Evolutionary conservation across 1,140 invertebrate genomes (phyloP), one percentile per base, ranked within the genome.

Genomic region (Metaphire vulgaris): DNA sequence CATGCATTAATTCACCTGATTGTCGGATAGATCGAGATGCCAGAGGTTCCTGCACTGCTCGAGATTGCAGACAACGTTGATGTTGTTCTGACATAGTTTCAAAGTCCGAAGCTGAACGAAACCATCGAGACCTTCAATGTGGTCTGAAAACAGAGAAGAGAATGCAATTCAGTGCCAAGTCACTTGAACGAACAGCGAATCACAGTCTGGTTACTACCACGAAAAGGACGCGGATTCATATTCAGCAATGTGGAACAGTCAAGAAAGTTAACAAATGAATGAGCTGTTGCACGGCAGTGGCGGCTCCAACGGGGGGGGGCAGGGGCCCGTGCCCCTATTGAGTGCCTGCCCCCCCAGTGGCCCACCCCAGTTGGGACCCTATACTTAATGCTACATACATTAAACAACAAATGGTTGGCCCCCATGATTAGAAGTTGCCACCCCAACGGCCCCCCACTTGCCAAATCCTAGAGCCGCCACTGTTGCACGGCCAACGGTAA

Each of bases 11-110:
- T 68, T 73, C 82, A 86, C 85, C 79, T 81, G 74, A 77, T 85
- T 85, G 77, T 83, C 82, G 73, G 82, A 81, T 0, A 85, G 77
- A 77, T 86, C 83, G 28, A 86, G 33, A 67, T 81, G 82, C 85
- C 84, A 85, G n/a, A 86, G 78, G 33, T 86, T 82, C 26, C 76
- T 72, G 56, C 79, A 82, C 56, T 74, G 74, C 68, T 83, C 81
- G 12, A 86, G 34, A 29, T 81, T 83, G 26, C 76, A 67, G 29
- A 83, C 80, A 72, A 80, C 78, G 69, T 82, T 78, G 15, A 86
- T 78, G 15, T 79, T 77, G 78, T 85, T 86, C 33, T 80, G 80
- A 32, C 80, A 32, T 12, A 84, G 69, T 74, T 79, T 82, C 41
- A 86, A 70, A 69, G 78, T 80, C 34, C 81, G 79, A 15, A 85